Conservation (phyloP, 1,140 invertebrate genomes). For the Drosophila mauritiana region DNA sequence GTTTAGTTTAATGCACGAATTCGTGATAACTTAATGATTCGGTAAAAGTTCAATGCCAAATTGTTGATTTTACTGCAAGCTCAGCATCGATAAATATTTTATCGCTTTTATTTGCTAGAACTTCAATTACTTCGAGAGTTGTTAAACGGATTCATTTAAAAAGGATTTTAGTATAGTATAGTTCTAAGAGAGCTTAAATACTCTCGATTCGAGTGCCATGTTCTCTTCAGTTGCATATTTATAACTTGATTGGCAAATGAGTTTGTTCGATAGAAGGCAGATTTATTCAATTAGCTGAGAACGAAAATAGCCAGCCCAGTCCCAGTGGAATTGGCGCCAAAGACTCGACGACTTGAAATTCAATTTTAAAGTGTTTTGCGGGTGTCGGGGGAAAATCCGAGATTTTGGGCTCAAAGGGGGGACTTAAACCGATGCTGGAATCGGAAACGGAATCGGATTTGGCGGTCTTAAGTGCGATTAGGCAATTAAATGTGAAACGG, state of each 20-base stretch:
- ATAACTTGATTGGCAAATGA: background rate
- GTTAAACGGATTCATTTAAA: too few species aligned
- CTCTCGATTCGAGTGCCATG: too few species aligned
- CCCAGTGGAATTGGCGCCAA: background rate
- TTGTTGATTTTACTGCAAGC: too few species aligned
- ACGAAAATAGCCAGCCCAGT: slow-evolving; percentile 14
- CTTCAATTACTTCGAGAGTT: too few species aligned
- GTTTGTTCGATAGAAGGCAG: background rate
- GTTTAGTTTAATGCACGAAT: background rate
- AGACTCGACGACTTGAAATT: slow-evolving; percentile 1
- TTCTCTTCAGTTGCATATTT: too few species aligned
- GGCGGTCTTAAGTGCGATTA: slow-evolving; percentile 38
- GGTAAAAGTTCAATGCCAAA: background rate
- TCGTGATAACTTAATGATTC: background rate
- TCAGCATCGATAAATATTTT: too few species aligned
- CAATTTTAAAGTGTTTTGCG: slow-evolving; percentile 12
- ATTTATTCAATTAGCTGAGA: slow-evolving; percentile 20
- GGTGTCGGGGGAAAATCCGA: background rate
- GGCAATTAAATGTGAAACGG: slow-evolving; percentile 48
- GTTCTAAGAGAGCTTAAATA: too few species aligned
- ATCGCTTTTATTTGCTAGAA: background rate
- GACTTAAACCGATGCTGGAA: slow-evolving; percentile 2
- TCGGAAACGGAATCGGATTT: slow-evolving; percentile 1
- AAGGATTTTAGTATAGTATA: too few species aligned
- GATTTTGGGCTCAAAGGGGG: slow-evolving; percentile 2